Percentiles rank a stretch among this genome's conserved stretches.
Conservation (phyloP, 1,140 invertebrate species). For the Liolophura sinensis region DNA sequence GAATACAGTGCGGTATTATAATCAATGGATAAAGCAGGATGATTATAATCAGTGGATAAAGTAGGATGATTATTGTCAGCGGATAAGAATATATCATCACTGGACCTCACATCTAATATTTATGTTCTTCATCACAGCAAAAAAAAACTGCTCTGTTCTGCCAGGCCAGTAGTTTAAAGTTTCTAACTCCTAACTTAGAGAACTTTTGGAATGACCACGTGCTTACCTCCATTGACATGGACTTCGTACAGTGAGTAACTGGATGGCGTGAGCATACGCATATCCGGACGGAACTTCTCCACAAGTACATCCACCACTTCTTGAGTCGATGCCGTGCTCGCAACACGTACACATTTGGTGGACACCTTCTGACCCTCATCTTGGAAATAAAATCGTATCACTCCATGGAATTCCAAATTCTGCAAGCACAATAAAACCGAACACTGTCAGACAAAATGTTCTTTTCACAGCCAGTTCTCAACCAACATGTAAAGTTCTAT, state of each 20-base stretch:
- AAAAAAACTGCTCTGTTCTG: too few relatives aligned
- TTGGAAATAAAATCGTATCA: slow-evolving; percentile 99
- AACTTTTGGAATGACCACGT: neutral
- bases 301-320: slow-evolving; percentile 96
- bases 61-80: too few relatives aligned
- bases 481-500: neutral
- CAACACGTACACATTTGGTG: slow-evolving; percentile 98
- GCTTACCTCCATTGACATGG: slow-evolving; percentile 86
- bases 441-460: neutral
- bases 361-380: slow-evolving; percentile 83
- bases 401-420: slow-evolving; percentile 98
- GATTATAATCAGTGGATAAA: too few relatives aligned
- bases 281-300: slow-evolving; percentile 99
- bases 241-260: slow-evolving; percentile 94
- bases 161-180: too few relatives aligned
- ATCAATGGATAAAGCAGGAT: too few relatives aligned
- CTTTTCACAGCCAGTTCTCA: neutral
- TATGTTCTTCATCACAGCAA: too few relatives aligned
- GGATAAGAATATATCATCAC: too few relatives aligned
- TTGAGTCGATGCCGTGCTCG: slow-evolving; percentile 90
- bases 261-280: slow-evolving; percentile 95
- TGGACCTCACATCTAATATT: too few relatives aligned
- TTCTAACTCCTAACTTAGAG: too few relatives aligned
- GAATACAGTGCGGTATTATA: too few relatives aligned
- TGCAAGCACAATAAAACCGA: slow-evolving; percentile 62